These are phyloP conservation scores for Patiria miniata DNA, from an alignment of 35 echinoderm and acorn worm genomes.

Conservation along the genomic window DNA sequence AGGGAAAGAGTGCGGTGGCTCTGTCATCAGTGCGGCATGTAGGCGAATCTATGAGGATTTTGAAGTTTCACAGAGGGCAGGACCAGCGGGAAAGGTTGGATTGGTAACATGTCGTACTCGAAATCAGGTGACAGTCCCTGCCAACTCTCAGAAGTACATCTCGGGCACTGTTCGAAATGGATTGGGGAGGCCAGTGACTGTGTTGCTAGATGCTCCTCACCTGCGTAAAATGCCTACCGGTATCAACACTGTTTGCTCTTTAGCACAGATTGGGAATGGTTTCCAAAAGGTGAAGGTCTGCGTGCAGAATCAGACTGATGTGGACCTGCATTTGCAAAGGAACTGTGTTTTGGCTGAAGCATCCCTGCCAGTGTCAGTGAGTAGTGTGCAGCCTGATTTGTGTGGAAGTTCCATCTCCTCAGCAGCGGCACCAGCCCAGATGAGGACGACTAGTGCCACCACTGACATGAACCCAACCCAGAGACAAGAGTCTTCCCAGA, in stretches of 20 bases:
- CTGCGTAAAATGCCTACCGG: background rate
- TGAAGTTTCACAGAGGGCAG: background rate
- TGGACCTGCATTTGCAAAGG: background rate
- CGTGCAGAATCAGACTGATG: background rate
- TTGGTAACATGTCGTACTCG: background rate
- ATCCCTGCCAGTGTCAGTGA: background rate
- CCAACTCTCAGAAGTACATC: background rate
- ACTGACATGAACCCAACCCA: background rate
- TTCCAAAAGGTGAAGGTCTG: background rate
- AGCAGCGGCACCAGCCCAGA: background rate
- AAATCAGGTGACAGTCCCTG: background rate
- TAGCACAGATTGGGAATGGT: background rate
- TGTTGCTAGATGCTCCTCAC: background rate
- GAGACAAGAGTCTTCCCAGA: background rate
- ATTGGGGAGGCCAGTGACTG: background rate
- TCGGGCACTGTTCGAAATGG: background rate
- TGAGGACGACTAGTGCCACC: background rate
- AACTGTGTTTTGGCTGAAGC: background rate
- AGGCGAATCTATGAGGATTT: constrained; percentile 2
- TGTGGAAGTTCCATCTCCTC: background rate
- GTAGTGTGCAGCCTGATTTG: background rate
- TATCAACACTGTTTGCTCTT: background rate
- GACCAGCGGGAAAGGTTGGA: constrained; percentile 15
- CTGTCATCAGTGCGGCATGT: constrained; percentile 39
- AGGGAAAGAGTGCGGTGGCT: too few relatives aligned